Conservation (phyloP, 2,888 invertebrate species). For the Ormyrus pomaceus region DNA sequence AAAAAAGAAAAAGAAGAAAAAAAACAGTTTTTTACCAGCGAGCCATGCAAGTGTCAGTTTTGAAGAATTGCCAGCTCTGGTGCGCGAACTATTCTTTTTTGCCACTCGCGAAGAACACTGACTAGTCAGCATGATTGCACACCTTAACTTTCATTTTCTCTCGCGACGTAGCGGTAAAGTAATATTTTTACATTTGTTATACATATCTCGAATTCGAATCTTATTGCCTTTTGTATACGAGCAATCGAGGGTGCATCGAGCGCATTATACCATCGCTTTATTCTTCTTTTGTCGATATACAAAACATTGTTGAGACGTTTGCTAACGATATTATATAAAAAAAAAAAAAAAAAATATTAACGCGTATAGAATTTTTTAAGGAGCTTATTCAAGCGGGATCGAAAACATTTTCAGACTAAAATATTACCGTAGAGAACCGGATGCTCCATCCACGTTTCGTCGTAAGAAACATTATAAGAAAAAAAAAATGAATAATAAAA, state of each 20-base stretch:
- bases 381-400: conserved; percentile 38
- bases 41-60: no score
- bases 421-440: conserved; percentile 49
- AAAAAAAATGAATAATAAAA: conserved; percentile 47
- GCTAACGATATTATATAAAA: conserved; percentile 46
- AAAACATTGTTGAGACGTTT: conserved; percentile 45
- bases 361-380: conserved; percentile 48
- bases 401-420: conserved; percentile 33
- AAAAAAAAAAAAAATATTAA: conserved; percentile 13
- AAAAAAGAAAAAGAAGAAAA: no score
- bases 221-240: conserved; percentile 47
- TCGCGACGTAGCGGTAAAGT: conserved; percentile 31
- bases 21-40: no score
- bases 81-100: background rate
- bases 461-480: conserved; percentile 58
- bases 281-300: conserved; percentile 37
- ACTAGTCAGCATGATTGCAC: background rate
- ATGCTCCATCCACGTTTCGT: conserved; percentile 68
- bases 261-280: conserved; percentile 34
- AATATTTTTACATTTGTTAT: conserved; percentile 51
- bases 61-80: background rate
- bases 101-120: background rate
- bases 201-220: conserved; percentile 47
- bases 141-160: conserved; percentile 38
- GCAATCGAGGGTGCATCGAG: conserved; percentile 27